A percentile compares a stretch with the other conserved stretches of the same genome.
phyloP scores from a whole-genome alignment of 2,888 invertebrate genomes.

The Amphipyra berbera region DNA sequence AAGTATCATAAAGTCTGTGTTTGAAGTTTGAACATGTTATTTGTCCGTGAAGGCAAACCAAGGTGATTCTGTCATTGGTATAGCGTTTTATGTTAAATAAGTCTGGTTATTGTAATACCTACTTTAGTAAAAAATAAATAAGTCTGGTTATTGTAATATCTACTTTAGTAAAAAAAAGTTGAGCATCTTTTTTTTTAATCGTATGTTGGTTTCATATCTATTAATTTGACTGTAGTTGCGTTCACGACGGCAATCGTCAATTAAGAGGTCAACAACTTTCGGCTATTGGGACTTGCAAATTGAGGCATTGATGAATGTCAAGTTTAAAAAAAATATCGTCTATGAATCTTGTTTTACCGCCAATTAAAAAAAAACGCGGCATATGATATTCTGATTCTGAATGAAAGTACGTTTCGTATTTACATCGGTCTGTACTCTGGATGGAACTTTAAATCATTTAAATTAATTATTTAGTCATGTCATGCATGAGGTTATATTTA shows the following conservation, averaged over 20 bases:
- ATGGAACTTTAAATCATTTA: too few relatives aligned
- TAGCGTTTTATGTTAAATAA: conserved; percentile 10
- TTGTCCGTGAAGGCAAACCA: conserved; percentile 25
- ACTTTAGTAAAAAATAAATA: neutral
- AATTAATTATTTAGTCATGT: conserved; percentile 7
- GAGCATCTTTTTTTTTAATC: conserved; percentile 8
- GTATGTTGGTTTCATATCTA: neutral
- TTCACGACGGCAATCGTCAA: neutral
- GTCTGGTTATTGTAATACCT: neutral
- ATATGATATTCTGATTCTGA: too few relatives aligned
- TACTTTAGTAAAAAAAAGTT: neutral
- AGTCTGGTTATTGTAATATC: neutral
- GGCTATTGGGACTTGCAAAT: neutral
- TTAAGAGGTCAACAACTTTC: conserved; percentile 6
- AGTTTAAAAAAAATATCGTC: neutral
- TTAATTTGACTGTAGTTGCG: neutral
- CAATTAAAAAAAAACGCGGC: neutral
- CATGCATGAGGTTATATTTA: neutral
- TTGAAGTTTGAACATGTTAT: conserved; percentile 34
- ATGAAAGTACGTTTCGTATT: too few relatives aligned
- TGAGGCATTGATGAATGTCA: neutral
- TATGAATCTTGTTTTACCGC: neutral
- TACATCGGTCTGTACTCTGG: too few relatives aligned
- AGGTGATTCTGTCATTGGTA: conserved; percentile 25
- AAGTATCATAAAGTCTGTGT: conserved; percentile 10